Conservation (phyloP, 2,113 vertebrate species). For the Sminthopsis crassicaudata region DNA sequence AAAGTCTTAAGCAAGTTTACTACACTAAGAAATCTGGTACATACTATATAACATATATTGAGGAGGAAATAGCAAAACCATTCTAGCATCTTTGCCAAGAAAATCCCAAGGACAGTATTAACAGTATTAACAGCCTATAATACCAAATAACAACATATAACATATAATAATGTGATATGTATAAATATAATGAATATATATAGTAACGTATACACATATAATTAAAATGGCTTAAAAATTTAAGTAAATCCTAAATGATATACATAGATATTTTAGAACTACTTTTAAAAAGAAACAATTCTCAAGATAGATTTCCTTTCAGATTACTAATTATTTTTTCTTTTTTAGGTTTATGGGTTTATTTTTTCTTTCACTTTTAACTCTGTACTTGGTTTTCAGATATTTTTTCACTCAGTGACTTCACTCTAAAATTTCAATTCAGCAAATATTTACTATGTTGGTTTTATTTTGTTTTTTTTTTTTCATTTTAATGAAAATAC, state of each 20-base stretch:
- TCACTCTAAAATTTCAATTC: neutral
- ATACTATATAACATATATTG: neutral
- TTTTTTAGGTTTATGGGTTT: neutral
- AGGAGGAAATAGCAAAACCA: neutral
- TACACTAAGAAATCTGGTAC: neutral
- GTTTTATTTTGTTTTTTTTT: neutral
- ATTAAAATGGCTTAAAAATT: neutral
- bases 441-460: neutral
- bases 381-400: neutral
- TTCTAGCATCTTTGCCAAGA: neutral
- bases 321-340: neutral
- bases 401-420: neutral
- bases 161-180: neutral
- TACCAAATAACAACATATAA: neutral
- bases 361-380: neutral
- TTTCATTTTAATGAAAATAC: neutral
- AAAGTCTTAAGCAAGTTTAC: neutral
- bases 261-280: neutral
- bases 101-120: neutral
- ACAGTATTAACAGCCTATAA: neutral
- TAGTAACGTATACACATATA: neutral
- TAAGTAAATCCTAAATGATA: neutral
- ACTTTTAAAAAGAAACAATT: neutral
- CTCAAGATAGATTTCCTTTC: neutral
- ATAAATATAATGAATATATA: neutral